A percentile compares a stretch with the other conserved stretches of the same genome.
Conservation (phyloP, 2,797 vertebrate genomes). For the Smutsia temminckii region DNA sequence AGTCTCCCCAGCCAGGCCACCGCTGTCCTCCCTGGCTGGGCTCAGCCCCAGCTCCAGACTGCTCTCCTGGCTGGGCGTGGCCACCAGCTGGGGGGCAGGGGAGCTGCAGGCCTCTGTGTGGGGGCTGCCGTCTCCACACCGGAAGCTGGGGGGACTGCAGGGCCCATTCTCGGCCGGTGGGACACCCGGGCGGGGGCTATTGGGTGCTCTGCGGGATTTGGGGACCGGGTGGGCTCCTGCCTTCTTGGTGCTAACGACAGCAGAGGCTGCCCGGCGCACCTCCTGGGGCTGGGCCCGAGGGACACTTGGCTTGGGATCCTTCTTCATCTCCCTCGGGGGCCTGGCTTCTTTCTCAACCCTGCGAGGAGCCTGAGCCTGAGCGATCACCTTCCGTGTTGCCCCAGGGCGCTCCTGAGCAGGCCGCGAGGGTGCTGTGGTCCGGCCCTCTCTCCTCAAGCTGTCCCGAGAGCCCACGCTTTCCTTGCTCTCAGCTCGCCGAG, state of each 20-base stretch:
- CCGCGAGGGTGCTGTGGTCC: background rate
- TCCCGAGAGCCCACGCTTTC: conserved; percentile 90
- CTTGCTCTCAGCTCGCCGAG: conserved; percentile 89
- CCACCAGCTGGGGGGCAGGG: conserved; percentile 82
- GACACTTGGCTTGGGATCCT: background rate
- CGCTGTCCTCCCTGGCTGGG: conserved; percentile 83
- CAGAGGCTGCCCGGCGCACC: conserved; percentile 66
- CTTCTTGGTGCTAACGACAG: conserved; percentile 55
- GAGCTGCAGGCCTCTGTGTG: conserved; percentile 79
- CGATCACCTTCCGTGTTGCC: conserved; percentile 41
- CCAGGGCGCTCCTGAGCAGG: conserved; percentile 60
- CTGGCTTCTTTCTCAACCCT: conserved; percentile 39
- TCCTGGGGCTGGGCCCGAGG: conserved; percentile 73
- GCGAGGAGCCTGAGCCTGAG: conserved; percentile 52
- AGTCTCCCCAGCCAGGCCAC: conserved; percentile 89
- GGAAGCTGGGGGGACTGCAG: conserved; percentile 85
- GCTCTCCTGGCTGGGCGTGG: conserved; percentile 85
- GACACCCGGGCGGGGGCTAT: background rate
- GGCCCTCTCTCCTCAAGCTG: conserved; percentile 84
- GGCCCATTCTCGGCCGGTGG: conserved; percentile 72
- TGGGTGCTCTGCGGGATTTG: background rate
- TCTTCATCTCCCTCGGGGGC: conserved; percentile 69
- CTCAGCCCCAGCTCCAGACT: conserved; percentile 89
- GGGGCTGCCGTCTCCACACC: conserved; percentile 80
- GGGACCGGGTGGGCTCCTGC: background rate